Evolutionary conservation across 1,140 invertebrate genomes (phyloP).

Genomic region (Calliphora vicina): DNA sequence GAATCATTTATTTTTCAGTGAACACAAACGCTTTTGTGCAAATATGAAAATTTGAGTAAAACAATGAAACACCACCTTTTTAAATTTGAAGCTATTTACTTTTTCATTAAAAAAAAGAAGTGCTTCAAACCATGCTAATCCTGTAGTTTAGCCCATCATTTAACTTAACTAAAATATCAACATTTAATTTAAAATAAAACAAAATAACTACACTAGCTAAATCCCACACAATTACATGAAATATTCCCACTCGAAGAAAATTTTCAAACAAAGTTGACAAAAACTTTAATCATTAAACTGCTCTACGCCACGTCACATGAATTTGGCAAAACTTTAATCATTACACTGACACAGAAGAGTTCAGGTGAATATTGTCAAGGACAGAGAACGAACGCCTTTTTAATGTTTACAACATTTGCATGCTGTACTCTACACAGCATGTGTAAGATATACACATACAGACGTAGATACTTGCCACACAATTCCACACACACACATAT

Average conservation of each 20-base stretch:
- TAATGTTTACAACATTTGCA: conserved; percentile 3
- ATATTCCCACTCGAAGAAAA: background rate
- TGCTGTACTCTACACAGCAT: background rate
- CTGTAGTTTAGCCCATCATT: no score
- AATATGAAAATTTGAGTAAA: no score
- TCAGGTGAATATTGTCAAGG: background rate
- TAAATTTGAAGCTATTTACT: no score
- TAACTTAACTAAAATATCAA: no score
- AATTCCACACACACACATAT: background rate
- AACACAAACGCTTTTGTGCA: no score
- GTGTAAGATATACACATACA: background rate
- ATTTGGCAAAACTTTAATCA: conserved; percentile 6
- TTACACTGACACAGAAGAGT: background rate
- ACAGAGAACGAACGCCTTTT: conserved; percentile 8
- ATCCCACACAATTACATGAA: no score
- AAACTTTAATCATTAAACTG: background rate
- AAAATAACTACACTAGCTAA: no score
- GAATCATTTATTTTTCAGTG: no score
- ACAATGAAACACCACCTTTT: no score
- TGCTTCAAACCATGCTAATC: no score
- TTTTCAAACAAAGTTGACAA: background rate
- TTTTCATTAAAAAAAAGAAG: no score
- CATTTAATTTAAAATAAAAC: no score
- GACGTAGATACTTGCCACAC: background rate
- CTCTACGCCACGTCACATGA: background rate